Evolutionary conservation across 2,888 invertebrate genomes (phyloP), one percentile per base, ranked within the genome.

Genomic region (Helleia helle): DNA sequence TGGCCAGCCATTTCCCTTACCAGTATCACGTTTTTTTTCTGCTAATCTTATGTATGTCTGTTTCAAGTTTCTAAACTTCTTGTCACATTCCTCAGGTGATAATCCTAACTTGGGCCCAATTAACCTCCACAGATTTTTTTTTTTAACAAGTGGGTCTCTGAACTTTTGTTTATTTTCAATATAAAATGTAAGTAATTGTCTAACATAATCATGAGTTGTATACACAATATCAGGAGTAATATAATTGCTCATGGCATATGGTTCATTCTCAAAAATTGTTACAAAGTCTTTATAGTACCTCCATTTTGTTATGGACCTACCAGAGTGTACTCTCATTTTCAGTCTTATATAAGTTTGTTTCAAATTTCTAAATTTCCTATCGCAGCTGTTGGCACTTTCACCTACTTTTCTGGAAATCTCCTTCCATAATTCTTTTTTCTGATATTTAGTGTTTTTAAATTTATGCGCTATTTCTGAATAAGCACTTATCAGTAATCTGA

Each of bases 341-440:
- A 80, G 51, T 47, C 76, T 65, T 1, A 79, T 51, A 28, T 75
- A 83, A 2, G 83, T 81, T 51, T 80, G 80, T 47, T 83, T 83
- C 26, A 83, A 56, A 47, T 83, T 83, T 34, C 83, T 62, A 45
- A 80, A 83, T 48, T 84, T 84, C 36, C 76, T 76, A 44, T 84
- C 83, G 52, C 81, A 81, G 36, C 60, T 58, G 8, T 54, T 55
- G 0, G 80, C 59, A 22, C 51, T 56, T 46, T 73, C 72, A 0
- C 73, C 76, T 1, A 80, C 71, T 17, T 61, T 50, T 4, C 43
- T 46, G 0, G 75, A 60, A 52, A 81, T 71, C 46, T 77, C 71
- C 46, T 65, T 72, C 80, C 80, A 81, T 11, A 81, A 57, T 48
- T 80, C 79, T 46, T 81, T 83, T 48, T 84, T 83, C 40, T 73